phyloP scores from a whole-genome alignment of 2,888 invertebrate genomes.

The Clunio marinus region DNA sequence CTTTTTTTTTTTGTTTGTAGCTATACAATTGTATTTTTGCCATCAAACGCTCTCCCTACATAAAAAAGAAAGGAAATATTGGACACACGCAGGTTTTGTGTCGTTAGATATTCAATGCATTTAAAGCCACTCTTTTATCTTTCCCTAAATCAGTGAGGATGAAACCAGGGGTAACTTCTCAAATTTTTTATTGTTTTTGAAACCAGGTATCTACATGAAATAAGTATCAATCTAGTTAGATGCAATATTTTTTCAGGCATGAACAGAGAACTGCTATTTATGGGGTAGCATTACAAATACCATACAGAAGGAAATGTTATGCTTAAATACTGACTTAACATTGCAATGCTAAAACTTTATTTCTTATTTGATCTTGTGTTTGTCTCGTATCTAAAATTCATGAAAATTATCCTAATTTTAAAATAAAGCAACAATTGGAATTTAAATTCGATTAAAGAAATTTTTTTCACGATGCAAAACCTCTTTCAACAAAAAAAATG shows the following conservation, averaged over 20 bases:
- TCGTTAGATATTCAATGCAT: neutral
- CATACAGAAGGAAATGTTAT: too few relatives aligned
- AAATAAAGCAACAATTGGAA: neutral
- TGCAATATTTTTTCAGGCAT: too few relatives aligned
- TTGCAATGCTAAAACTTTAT: too few relatives aligned
- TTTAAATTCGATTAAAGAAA: neutral
- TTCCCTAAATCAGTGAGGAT: too few relatives aligned
- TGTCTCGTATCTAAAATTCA: too few relatives aligned
- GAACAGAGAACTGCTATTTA: too few relatives aligned
- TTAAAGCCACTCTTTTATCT: neutral
- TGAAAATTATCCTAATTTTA: too few relatives aligned
- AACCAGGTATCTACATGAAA: neutral
- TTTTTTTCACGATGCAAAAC: neutral
- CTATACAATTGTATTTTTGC: neutral
- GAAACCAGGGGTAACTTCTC: too few relatives aligned
- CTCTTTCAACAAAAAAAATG: neutral
- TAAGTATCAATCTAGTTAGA: neutral
- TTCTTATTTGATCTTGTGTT: too few relatives aligned
- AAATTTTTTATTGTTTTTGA: neutral
- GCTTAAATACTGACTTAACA: too few relatives aligned
- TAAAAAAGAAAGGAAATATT: constrained; percentile 18
- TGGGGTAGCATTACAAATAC: too few relatives aligned
- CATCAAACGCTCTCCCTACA: neutral
- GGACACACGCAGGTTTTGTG: constrained; percentile 28
- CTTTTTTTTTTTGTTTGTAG: neutral